These are phyloP conservation scores for Axinella damicornis DNA, from an alignment of 37 sponge, comb jelly and placozoan genomes.

Conservation along the genomic window DNA sequence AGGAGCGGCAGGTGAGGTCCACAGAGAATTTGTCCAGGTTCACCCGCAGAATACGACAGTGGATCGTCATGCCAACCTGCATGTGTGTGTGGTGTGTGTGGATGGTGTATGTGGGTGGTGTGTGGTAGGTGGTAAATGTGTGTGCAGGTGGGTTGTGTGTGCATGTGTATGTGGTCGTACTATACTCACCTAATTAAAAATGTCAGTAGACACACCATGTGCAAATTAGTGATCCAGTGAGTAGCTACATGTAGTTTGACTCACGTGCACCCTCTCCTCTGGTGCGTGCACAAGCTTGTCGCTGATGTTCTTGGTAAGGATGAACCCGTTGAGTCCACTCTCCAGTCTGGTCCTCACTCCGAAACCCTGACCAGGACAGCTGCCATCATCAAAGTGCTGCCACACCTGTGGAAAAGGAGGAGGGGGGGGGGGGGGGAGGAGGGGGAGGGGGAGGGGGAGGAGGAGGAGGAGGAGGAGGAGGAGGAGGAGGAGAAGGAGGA, in stretches of 20 bases:
- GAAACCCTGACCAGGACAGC: constrained; percentile 95
- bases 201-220: no score
- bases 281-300: constrained; percentile 79
- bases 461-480: no score
- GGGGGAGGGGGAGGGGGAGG: no score
- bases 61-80: constrained; percentile 91
- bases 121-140: not conserved
- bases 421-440: not conserved
- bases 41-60: constrained; percentile 84
- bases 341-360: constrained; percentile 89
- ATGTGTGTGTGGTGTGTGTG: not conserved
- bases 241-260: not conserved
- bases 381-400: constrained; percentile 94
- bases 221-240: no score
- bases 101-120: not conserved
- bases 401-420: constrained; percentile 72
- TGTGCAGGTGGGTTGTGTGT: no score
- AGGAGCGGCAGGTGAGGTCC: constrained; percentile 89
- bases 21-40: constrained; percentile 95
- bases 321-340: constrained; percentile 94
- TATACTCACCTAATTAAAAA: no score
- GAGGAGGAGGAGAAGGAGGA: no score
- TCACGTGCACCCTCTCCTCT: constrained; percentile 91
- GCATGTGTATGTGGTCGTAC: no score
- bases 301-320: constrained; percentile 93